Percentiles rank a stretch among this genome's conserved stretches.
phyloP scores from a whole-genome alignment of 2,113 vertebrate species.

The Platysternon megacephalum region DNA sequence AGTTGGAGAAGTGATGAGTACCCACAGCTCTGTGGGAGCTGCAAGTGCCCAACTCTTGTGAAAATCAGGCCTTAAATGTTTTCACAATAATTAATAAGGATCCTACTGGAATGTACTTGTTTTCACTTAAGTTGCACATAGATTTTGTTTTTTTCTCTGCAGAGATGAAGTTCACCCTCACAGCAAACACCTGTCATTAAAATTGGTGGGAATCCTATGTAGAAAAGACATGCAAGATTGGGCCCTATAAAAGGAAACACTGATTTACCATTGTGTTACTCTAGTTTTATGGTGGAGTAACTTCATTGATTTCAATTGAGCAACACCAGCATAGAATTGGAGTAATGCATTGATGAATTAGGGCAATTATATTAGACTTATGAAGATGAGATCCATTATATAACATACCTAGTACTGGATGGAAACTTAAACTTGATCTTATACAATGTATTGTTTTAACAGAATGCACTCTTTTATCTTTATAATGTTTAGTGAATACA shows the following conservation, averaged over 20 bases:
- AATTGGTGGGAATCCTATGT: neutral
- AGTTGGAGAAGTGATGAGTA: neutral
- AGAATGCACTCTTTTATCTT: neutral
- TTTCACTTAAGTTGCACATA: neutral
- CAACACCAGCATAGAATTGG: neutral
- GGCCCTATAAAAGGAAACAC: neutral
- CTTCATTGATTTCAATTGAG: neutral
- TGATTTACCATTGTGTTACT: neutral
- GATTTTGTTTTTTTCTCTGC: neutral
- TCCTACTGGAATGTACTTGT: neutral
- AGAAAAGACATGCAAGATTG: neutral
- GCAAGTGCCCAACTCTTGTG: neutral
- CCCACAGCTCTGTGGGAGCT: neutral
- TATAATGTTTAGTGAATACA: neutral
- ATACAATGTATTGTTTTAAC: neutral
- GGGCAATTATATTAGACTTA: neutral
- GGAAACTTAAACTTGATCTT: neutral
- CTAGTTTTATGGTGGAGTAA: neutral
- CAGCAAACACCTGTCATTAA: neutral
- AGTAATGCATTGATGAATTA: neutral
- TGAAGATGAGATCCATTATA: neutral
- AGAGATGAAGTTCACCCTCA: neutral
- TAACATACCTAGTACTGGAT: neutral
- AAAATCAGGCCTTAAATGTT: neutral
- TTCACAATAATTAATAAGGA: rapidly evolving